These are phyloP conservation scores for Adelges cooleyi DNA, from an alignment of 1,140 invertebrate species.

Conservation along the genomic window DNA sequence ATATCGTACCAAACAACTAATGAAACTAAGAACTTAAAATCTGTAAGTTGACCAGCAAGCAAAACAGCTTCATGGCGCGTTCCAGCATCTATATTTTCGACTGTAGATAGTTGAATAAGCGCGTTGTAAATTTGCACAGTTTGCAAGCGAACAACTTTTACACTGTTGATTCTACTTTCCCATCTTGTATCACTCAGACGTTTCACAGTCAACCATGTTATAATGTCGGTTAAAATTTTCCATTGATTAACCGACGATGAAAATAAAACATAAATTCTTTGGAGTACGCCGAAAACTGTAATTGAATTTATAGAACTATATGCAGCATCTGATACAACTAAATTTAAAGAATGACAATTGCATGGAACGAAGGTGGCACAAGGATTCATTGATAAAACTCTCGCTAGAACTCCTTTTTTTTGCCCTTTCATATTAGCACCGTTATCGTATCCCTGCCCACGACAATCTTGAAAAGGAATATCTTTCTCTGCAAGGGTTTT, in stretches of 20 bases:
- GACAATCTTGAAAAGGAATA: not conserved
- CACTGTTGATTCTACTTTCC: not conserved
- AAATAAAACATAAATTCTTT: not conserved
- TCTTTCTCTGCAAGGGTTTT: not conserved
- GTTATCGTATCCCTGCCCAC: not conserved
- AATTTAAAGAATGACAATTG: not conserved
- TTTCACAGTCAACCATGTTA: not conserved
- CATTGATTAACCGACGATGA: not conserved
- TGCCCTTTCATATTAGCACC: not conserved
- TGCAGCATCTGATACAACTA: not conserved
- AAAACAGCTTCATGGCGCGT: not conserved
- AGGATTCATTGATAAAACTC: not conserved
- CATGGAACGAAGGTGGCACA: not conserved
- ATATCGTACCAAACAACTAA: not conserved
- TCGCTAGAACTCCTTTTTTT: not conserved
- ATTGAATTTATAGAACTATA: not conserved
- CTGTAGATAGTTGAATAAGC: not conserved
- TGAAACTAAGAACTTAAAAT: not conserved
- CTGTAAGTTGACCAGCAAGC: not conserved
- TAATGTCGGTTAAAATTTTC: not conserved
- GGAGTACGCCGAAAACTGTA: not conserved
- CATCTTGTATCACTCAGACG: not conserved
- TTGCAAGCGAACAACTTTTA: not conserved
- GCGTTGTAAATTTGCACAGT: not conserved
- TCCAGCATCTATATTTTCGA: not conserved